Evolutionary conservation across 1,140 invertebrate species (phyloP).

Genomic region (Drosophila persimilis): DNA sequence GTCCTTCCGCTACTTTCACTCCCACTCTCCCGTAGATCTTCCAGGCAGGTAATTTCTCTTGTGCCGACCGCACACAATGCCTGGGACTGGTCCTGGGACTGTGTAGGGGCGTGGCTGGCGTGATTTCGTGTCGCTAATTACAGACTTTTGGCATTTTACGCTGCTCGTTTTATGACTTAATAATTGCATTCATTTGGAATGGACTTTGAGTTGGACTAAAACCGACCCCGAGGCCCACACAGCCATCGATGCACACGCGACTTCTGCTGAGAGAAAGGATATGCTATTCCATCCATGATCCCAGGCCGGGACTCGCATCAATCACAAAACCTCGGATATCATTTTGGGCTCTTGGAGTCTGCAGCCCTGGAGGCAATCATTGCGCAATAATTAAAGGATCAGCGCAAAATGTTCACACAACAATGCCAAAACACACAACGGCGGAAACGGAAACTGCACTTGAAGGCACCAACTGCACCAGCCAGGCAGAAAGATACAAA

Average conservation of each 20-base stretch:
- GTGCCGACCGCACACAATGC: constrained; percentile 64
- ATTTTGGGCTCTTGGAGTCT: constrained; percentile 26
- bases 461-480: constrained; percentile 21
- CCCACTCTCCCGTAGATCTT: constrained; percentile 7
- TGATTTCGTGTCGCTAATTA: constrained; percentile 82
- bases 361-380: too few species aligned
- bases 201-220: constrained; percentile 34
- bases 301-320: constrained; percentile 30
- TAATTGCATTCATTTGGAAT: constrained; percentile 71
- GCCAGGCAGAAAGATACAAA: constrained; percentile 23
- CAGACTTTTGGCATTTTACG: constrained; percentile 66
- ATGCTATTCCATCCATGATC: not conserved
- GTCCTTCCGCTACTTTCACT: constrained; percentile 1
- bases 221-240: constrained; percentile 45
- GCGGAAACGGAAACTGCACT: constrained; percentile 78
- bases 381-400: constrained; percentile 79
- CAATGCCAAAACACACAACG: constrained; percentile 76
- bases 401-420: constrained; percentile 75
- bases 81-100: constrained; percentile 1
- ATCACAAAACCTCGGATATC: constrained; percentile 32
- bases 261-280: constrained; percentile 5
- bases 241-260: constrained; percentile 30
- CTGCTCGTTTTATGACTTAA: constrained; percentile 75
- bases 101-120: constrained; percentile 46
- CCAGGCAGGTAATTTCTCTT: constrained; percentile 40